Base-by-base conservation (phyloP, 2,888 invertebrate genomes). In the Odontocolon sp. region DNA sequence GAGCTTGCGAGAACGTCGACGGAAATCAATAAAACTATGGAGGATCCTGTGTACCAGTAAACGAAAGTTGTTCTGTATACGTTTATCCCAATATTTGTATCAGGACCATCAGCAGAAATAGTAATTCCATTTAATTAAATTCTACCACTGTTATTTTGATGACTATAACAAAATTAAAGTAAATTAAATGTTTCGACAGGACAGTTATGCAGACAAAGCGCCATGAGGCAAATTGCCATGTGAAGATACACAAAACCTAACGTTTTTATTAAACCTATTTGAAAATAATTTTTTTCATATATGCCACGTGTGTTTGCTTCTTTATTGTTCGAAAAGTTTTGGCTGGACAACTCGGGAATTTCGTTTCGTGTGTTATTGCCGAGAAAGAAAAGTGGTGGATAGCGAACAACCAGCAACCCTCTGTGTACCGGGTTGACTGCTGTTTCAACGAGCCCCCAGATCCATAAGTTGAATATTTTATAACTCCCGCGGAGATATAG, bases 381-480 rank as follows among this genome's bases (percentile, higher is more conserved):
- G 42, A 11, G 45, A 31, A 26, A 23, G 50, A 64, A 2, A 26
- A 26, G 16, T n/a, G n/a, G n/a, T n/a, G n/a, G n/a, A n/a, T n/a
- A n/a, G n/a, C n/a, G n/a, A n/a, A n/a, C n/a, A n/a, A n/a, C n/a
- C n/a, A n/a, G 33, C 36, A 9, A 50, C 23, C n/a, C 23, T 50
- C 36, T 63, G 42, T 36, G 31, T 33, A 18, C 31, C 33, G 56
- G n/a, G 26, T 57, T 68, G 36, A 71, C 66, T 66, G 54, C 56
- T 36, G 69, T 75, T 75, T 28, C 75, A 52, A 52, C 70, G 26
- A 56, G 64, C 40, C 42, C 45, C 52, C 52, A 52, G 45, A 57
- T 66, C 63, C 70, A 71, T 72, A 64, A 72, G 61, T 72, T 77
- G 67, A 77, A 72, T 68, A 77, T 77, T 72, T 68, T 68, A 68